Conservation (phyloP, 2,113 vertebrate species). For the Strigops habroptila region DNA sequence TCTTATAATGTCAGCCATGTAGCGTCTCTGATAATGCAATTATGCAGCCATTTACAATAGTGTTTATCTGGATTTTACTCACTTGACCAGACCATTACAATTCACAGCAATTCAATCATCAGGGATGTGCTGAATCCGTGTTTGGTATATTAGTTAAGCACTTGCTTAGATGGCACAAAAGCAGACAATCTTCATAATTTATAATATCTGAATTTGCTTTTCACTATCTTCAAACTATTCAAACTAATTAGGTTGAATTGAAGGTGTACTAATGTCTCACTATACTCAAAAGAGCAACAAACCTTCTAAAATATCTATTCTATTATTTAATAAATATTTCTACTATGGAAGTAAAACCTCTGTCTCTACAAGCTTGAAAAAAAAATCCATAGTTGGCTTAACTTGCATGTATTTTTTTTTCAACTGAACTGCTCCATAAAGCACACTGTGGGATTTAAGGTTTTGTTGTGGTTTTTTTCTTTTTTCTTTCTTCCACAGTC, state of each 20-base stretch:
- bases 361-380: neutral
- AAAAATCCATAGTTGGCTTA: neutral
- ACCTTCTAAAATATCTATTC: neutral
- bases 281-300: neutral
- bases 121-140: neutral
- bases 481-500: neutral
- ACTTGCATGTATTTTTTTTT: neutral
- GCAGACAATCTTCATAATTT: neutral
- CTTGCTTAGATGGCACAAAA: neutral
- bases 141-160: neutral
- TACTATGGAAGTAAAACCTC: neutral
- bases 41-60: neutral
- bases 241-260: neutral
- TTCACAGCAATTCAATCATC: neutral
- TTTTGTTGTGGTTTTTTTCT: too few species aligned
- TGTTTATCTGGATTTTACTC: neutral
- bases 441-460: too few species aligned
- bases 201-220: neutral
- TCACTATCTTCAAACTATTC: neutral
- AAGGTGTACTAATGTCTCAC: neutral
- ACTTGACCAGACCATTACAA: neutral
- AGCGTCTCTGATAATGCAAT: neutral
- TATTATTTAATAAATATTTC: neutral
- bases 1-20: neutral
- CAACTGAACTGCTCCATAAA: neutral